Evolutionary conservation across 2,797 vertebrate genomes (phyloP).

Genomic region (Spheniscus humboldti): DNA sequence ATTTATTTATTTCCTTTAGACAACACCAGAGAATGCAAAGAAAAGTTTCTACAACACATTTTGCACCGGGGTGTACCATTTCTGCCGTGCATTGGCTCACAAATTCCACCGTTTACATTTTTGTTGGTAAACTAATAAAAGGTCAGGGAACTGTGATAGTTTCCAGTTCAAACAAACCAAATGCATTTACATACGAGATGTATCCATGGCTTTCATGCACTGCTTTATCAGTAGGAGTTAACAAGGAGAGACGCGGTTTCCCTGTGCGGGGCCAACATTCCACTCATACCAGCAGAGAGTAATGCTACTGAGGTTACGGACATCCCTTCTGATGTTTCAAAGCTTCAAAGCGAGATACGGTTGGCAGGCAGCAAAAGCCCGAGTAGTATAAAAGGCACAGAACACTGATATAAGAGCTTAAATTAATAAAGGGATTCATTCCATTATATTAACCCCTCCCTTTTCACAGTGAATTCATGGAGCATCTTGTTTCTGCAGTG

Average conservation of each 20-base stretch:
- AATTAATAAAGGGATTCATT: neutral
- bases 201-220: neutral
- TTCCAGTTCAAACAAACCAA: neutral
- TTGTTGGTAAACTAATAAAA: neutral
- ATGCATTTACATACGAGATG: neutral
- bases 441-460: neutral
- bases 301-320: neutral
- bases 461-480: neutral
- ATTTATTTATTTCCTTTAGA: neutral
- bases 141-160: neutral
- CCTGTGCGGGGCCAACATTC: constrained; percentile 21
- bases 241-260: neutral
- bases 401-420: neutral
- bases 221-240: neutral
- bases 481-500: neutral
- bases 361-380: neutral
- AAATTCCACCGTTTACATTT: neutral
- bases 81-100: neutral
- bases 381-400: neutral
- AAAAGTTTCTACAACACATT: neutral
- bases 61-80: neutral
- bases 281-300: neutral
- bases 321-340: constrained; percentile 45
- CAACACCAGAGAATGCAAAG: neutral
- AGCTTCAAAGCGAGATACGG: neutral